A percentile compares a stretch with the other conserved stretches of the same genome.
phyloP scores from a whole-genome alignment of 37 sponge, comb jelly and placozoan species.

The Spongilla lacustris region DNA sequence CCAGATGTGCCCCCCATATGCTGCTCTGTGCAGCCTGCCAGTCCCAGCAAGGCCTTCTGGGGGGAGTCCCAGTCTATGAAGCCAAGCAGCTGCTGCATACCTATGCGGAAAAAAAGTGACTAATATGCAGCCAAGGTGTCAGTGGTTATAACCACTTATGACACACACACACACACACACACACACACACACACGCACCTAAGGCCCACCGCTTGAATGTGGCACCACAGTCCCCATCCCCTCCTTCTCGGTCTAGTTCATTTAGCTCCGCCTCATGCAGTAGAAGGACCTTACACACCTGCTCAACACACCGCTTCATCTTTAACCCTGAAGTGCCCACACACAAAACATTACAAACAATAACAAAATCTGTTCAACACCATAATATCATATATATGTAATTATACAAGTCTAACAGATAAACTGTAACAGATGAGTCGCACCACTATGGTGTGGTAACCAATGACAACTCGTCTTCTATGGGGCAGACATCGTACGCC shows the following conservation, averaged over 20 bases:
- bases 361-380: no score
- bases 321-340: slow-evolving; percentile 16
- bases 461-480: background rate
- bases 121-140: no score
- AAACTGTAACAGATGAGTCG: no score
- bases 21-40: slow-evolving; percentile 44
- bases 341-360: background rate
- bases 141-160: no score
- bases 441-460: background rate
- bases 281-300: slow-evolving; percentile 54
- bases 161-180: no score
- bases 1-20: slow-evolving; percentile 90
- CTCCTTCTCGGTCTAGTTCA: slow-evolving; percentile 87
- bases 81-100: slow-evolving; percentile 6
- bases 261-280: slow-evolving; percentile 69
- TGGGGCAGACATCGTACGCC: slow-evolving; percentile 2
- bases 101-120: slow-evolving; percentile 5
- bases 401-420: no score
- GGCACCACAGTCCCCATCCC: slow-evolving; percentile 96
- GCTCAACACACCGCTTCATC: slow-evolving; percentile 52
- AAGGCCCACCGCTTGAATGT: slow-evolving; percentile 72
- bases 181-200: slow-evolving; percentile 56
- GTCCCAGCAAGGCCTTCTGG: slow-evolving; percentile 41
- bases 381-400: no score
- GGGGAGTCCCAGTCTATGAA: slow-evolving; percentile 68